phyloP scores from a whole-genome alignment of 2,888 invertebrate genomes.

The Eledone cirrhosa region DNA sequence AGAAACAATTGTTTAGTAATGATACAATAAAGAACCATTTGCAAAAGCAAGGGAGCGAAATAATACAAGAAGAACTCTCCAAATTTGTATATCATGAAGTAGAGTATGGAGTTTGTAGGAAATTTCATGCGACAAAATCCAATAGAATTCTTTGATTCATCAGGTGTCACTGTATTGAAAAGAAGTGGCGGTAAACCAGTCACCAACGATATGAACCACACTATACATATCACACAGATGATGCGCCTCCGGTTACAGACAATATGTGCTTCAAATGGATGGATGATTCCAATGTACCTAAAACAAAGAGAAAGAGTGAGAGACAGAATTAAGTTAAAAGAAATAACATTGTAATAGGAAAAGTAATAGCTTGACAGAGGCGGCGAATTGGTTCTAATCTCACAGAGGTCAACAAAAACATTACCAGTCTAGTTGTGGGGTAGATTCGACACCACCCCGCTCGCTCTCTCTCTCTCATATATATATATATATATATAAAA shows the following conservation, averaged over 20 bases:
- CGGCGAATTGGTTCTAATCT: too few relatives aligned
- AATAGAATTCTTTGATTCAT: conserved; percentile 44
- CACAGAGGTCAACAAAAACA: too few relatives aligned
- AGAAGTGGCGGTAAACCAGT: conserved; percentile 63
- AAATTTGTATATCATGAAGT: conserved; percentile 58
- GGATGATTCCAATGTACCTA: conserved; percentile 67
- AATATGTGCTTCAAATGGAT: conserved; percentile 66
- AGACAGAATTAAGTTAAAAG: background rate
- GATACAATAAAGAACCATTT: conserved; percentile 62
- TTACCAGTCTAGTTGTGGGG: too few relatives aligned
- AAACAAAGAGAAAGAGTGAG: conserved; percentile 33
- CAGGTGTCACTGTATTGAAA: conserved; percentile 55
- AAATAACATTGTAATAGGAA: background rate
- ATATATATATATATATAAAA: too few relatives aligned
- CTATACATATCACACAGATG: conserved; percentile 57
- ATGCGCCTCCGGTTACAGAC: conserved; percentile 63
- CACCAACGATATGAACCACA: conserved; percentile 64
- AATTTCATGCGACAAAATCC: conserved; percentile 61
- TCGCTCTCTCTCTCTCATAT: too few relatives aligned
- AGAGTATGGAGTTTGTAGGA: conserved; percentile 46
- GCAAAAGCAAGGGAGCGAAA: conserved; percentile 62
- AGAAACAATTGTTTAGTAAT: conserved; percentile 63
- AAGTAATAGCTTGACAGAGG: too few relatives aligned
- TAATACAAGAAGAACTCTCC: conserved; percentile 64
- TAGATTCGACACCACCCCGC: too few relatives aligned